Conservation (phyloP, 2,113 vertebrate genomes). For the Melanerpes aurifrons region DNA sequence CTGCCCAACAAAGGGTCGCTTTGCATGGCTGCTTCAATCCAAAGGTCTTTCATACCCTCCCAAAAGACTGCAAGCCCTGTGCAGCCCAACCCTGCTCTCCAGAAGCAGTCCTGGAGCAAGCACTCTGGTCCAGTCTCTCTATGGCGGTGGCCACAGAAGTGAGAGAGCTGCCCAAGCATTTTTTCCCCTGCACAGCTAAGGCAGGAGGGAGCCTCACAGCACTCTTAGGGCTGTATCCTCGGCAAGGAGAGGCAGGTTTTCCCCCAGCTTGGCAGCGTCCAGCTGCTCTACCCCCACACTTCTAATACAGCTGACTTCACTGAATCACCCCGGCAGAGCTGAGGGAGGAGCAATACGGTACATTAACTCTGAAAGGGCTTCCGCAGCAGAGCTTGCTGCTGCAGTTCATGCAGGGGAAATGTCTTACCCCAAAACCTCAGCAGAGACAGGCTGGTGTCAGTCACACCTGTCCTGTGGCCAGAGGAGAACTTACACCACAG, state of each 20-base stretch:
- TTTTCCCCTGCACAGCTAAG: neutral
- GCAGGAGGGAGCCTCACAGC: neutral
- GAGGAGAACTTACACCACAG: neutral
- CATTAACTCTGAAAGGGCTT: neutral
- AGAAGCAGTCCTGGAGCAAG: rapidly evolving
- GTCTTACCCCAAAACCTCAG: neutral
- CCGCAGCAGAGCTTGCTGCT: neutral
- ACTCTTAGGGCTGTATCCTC: neutral
- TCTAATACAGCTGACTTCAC: neutral
- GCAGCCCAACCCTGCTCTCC: neutral
- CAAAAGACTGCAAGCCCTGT: rapidly evolving
- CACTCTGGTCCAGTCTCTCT: rapidly evolving
- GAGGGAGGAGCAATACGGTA: rapidly evolving
- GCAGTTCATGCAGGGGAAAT: rapidly evolving
- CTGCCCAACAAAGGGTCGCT: neutral
- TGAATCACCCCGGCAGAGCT: neutral
- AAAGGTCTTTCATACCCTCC: rapidly evolving
- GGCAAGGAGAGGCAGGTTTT: neutral
- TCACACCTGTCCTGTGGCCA: rapidly evolving
- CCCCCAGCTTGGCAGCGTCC: neutral
- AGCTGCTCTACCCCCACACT: neutral
- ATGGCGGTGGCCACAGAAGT: neutral
- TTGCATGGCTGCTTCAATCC: rapidly evolving
- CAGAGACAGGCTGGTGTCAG: neutral
- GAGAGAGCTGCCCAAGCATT: neutral